phyloP scores from a whole-genome alignment of 2,113 vertebrate genomes.

The Clinocottus analis region DNA sequence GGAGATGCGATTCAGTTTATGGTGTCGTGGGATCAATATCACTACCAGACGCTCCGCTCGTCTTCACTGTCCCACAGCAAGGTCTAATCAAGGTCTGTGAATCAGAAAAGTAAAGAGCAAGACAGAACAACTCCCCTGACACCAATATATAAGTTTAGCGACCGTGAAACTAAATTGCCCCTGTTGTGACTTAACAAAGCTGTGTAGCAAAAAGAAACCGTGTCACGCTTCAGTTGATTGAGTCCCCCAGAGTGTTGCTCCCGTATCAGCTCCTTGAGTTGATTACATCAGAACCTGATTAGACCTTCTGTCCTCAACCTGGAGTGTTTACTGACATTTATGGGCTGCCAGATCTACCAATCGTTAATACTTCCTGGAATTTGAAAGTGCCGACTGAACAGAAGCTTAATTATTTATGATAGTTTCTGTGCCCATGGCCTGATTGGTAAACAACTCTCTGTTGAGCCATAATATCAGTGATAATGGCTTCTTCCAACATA shows the following conservation, averaged over 20 bases:
- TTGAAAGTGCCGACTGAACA: constrained; percentile 56
- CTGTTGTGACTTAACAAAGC: constrained; percentile 45
- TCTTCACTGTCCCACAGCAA: constrained; percentile 31
- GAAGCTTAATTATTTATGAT: constrained; percentile 70
- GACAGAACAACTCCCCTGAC: constrained; percentile 36
- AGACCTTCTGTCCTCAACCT: constrained; percentile 55
- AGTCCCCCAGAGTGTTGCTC: constrained; percentile 51
- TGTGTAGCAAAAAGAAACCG: constrained; percentile 1
- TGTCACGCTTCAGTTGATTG: constrained; percentile 42
- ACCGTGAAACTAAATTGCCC: constrained; percentile 50
- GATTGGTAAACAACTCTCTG: constrained; percentile 64
- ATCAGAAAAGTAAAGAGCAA: constrained; percentile 37
- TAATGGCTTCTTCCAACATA: constrained; percentile 27
- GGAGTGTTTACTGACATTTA: constrained; percentile 73
- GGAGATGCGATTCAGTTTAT: constrained; percentile 41
- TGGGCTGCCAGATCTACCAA: constrained; percentile 36
- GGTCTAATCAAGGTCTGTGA: constrained; percentile 43
- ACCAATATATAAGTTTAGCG: constrained; percentile 48
- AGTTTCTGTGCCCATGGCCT: constrained; percentile 53
- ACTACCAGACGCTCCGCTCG: neutral
- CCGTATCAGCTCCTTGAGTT: constrained; percentile 58
- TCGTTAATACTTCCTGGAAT: constrained; percentile 69
- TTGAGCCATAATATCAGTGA: constrained; percentile 32
- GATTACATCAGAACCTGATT: constrained; percentile 69
- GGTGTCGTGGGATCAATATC: constrained; percentile 57